A percentile compares a stretch with the other conserved stretches of the same genome.
Conservation (phyloP, 1,140 invertebrate genomes). For the Cataglyphis hispanica region DNA sequence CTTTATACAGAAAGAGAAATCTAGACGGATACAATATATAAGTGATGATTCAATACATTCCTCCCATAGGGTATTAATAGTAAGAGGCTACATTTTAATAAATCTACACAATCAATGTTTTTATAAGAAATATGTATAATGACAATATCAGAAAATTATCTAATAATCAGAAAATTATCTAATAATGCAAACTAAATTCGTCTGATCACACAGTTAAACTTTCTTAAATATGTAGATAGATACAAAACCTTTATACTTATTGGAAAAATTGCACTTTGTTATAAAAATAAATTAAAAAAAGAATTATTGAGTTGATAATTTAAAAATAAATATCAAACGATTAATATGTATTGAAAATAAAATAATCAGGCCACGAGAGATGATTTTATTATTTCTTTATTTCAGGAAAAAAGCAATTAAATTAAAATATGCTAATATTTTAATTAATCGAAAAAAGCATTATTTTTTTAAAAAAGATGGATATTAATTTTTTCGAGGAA, state of each 20-base stretch:
- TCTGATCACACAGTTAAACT: background rate
- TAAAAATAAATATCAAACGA: background rate
- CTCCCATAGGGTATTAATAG: constrained; percentile 12
- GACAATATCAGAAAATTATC: background rate
- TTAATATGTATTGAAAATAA: background rate
- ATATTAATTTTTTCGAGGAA: background rate
- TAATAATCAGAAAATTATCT: background rate
- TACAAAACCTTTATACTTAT: background rate
- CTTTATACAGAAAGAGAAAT: constrained; percentile 35
- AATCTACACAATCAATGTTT: background rate
- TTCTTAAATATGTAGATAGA: background rate
- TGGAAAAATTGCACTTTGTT: background rate
- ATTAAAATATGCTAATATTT: background rate
- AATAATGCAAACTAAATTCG: background rate
- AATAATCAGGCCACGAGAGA: background rate
- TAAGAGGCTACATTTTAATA: background rate
- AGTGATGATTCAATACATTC: constrained; percentile 10
- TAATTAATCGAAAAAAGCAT: background rate
- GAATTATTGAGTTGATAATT: background rate
- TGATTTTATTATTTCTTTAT: background rate
- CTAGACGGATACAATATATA: background rate
- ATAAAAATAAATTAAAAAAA: background rate
- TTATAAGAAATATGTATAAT: background rate
- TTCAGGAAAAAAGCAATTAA: background rate
- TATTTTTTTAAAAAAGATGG: background rate